phyloP scores from a whole-genome alignment of 2,797 vertebrate genomes.

The Pipistrellus kuhlii region DNA sequence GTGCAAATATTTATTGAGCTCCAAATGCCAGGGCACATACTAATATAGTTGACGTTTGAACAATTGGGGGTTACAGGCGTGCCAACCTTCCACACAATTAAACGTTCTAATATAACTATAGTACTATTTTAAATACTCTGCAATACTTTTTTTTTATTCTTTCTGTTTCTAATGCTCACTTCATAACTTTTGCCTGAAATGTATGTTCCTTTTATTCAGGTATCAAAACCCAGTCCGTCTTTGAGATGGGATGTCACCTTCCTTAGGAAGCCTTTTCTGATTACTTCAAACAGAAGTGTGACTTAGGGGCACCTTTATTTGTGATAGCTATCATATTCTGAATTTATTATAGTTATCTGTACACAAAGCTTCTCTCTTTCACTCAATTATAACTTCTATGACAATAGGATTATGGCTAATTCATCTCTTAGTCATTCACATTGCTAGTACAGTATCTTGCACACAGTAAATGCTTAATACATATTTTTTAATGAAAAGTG shows the following conservation, averaged over 20 bases:
- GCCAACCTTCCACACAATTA: background rate
- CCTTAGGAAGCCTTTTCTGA: constrained; percentile 31
- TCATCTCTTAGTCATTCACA: background rate
- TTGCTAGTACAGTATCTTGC: background rate
- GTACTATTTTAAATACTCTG: background rate
- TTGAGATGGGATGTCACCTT: background rate
- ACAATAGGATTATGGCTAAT: background rate
- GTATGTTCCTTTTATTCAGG: background rate
- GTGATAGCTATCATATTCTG: background rate
- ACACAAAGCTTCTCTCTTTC: background rate
- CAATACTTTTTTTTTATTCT: background rate
- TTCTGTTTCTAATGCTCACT: constrained; percentile 25
- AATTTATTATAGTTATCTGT: background rate
- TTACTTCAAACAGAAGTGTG: constrained; percentile 42
- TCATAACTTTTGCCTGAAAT: constrained; percentile 49
- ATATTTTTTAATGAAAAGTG: constrained; percentile 12
- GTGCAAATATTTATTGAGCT: background rate
- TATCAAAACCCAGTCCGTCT: constrained; percentile 27
- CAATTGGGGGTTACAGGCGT: background rate
- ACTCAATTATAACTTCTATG: background rate
- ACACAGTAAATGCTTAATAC: background rate
- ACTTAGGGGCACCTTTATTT: constrained; percentile 25
- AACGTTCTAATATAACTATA: background rate
- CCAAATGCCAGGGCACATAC: background rate
- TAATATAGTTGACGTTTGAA: background rate